Conservation (phyloP, 2,797 vertebrate species). For the Siniperca undulata region DNA sequence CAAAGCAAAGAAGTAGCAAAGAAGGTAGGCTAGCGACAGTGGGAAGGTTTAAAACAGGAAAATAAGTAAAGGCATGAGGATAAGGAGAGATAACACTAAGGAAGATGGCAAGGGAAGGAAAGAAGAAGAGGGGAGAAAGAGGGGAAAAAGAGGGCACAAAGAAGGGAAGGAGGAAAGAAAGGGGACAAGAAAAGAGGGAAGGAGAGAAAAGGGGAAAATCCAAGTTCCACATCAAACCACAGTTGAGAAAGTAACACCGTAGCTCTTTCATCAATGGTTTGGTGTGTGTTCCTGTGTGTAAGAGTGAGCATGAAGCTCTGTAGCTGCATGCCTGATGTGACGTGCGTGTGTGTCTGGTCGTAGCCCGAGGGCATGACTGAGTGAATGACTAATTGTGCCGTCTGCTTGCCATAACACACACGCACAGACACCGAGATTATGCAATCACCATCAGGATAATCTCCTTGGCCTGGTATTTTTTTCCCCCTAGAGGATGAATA, state of each 20-base stretch:
- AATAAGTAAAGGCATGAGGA: background rate
- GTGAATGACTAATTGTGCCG: constrained; percentile 74
- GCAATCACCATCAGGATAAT: constrained; percentile 71
- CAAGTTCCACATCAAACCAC: constrained; percentile 53
- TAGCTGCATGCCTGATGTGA: constrained; percentile 64
- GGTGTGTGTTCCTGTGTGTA: constrained; percentile 38
- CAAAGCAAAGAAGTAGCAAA: background rate
- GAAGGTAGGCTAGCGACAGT: background rate
- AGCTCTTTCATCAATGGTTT: constrained; percentile 52
- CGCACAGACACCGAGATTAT: constrained; percentile 59
- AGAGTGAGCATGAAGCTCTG: constrained; percentile 39
- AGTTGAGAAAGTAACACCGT: constrained; percentile 55
- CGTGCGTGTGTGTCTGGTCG: constrained; percentile 47
- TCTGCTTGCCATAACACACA: constrained; percentile 61
- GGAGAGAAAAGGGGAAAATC: constrained; percentile 62
- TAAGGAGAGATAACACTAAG: background rate
- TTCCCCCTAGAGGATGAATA: constrained; percentile 52
- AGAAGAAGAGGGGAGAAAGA: background rate
- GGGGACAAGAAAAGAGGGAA: background rate
- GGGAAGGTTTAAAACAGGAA: background rate
- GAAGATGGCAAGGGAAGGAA: background rate
- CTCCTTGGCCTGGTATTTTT: constrained; percentile 49
- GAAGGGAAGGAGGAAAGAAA: constrained; percentile 10
- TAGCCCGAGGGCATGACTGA: constrained; percentile 57
- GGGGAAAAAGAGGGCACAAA: background rate